Evolutionary conservation across 2,888 invertebrate genomes (phyloP).

Genomic region (Ischnus inquisitorius): DNA sequence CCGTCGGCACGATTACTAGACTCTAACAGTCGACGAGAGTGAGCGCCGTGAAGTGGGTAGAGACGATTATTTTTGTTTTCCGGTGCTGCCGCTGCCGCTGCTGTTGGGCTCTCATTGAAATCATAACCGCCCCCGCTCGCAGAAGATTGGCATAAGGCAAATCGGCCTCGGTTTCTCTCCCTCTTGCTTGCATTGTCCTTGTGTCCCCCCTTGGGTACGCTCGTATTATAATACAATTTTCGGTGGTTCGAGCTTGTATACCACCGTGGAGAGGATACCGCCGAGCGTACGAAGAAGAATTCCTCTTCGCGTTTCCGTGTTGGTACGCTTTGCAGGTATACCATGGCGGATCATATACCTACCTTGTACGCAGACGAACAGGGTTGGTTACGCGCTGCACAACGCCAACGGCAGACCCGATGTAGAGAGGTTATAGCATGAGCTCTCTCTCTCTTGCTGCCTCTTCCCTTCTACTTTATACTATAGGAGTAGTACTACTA

Average conservation of each 20-base stretch:
- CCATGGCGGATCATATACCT: conserved; percentile 34
- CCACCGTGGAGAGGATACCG: conserved; percentile 43
- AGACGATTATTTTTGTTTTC: conserved; percentile 70
- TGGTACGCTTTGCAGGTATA: conserved; percentile 57
- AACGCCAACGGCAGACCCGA: conserved; percentile 33
- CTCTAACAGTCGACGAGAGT: conserved; percentile 57
- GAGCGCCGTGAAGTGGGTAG: conserved; percentile 65
- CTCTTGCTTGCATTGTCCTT: conserved; percentile 78
- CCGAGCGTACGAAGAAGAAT: conserved; percentile 56
- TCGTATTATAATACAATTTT: conserved; percentile 84
- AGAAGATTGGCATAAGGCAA: conserved; percentile 85
- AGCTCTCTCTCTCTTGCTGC: neutral
- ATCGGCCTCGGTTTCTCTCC: conserved; percentile 75
- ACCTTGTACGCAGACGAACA: neutral
- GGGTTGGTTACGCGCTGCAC: conserved; percentile 32
- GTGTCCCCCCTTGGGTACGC: conserved; percentile 68
- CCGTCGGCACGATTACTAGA: conserved; percentile 65
- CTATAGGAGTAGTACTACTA: conserved; percentile 70
- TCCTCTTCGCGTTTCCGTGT: conserved; percentile 50
- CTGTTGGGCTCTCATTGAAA: conserved; percentile 75
- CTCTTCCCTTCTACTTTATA: conserved; percentile 49
- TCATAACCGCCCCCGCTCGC: conserved; percentile 80
- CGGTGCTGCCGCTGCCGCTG: conserved; percentile 42
- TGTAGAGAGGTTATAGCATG: conserved; percentile 16
- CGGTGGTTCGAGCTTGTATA: conserved; percentile 74